Percentiles rank a stretch among this genome's conserved stretches.
phyloP scores from a whole-genome alignment of 2,797 vertebrate species.

The Pristis pectinata region DNA sequence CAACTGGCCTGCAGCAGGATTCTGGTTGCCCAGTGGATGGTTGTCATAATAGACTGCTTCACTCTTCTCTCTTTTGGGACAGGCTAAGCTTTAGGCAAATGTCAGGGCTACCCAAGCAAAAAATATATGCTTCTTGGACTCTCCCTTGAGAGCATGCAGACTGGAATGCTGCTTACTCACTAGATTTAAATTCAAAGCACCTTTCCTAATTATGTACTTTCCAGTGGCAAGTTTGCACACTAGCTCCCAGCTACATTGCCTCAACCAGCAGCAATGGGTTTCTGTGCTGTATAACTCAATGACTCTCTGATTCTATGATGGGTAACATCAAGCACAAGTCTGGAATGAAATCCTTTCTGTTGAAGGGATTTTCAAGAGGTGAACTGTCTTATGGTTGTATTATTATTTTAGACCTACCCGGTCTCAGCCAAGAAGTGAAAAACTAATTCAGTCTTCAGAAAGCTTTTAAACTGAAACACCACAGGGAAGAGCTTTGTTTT shows the following conservation, averaged over 20 bases:
- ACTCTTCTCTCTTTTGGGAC: background rate
- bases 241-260: background rate
- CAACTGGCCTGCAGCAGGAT: background rate
- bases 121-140: background rate
- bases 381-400: background rate
- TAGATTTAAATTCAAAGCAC: background rate
- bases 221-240: too few species aligned
- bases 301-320: too few species aligned
- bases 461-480: background rate
- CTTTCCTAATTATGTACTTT: too few species aligned
- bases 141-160: background rate
- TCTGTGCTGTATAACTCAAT: background rate
- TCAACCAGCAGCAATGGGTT: background rate
- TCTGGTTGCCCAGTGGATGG: background rate
- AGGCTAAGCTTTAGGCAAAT: background rate
- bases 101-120: background rate
- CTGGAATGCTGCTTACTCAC: background rate
- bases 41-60: background rate
- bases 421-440: background rate
- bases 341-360: background rate
- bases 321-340: background rate
- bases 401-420: background rate
- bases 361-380: background rate
- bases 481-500: too few species aligned
- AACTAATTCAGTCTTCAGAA: background rate